phyloP scores from a whole-genome alignment of 2,888 invertebrate genomes.

The Hydroisotoma schaefferi region DNA sequence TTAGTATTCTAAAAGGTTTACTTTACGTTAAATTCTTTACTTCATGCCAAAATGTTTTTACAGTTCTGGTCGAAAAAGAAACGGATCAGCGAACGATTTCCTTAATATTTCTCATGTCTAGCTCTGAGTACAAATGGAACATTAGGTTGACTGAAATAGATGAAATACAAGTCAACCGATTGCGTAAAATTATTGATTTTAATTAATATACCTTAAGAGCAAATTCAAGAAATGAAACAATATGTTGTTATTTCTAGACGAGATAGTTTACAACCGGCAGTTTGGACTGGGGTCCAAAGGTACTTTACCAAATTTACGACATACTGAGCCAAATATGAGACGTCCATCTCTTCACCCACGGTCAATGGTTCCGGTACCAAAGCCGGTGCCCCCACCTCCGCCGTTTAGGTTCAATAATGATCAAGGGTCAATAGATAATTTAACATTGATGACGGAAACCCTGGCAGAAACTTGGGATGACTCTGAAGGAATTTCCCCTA shows the following conservation, averaged over 20 bases:
- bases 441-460: too few relatives aligned
- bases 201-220: neutral
- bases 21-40: conserved; percentile 4
- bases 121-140: conserved; percentile 38
- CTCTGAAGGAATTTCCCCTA: too few relatives aligned
- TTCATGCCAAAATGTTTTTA: neutral
- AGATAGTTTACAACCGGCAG: conserved; percentile 5
- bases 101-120: conserved; percentile 40
- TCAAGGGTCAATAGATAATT: too few relatives aligned
- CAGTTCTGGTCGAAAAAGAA: conserved; percentile 40
- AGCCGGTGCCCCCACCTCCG: too few relatives aligned
- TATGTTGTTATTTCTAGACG: neutral
- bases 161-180: neutral
- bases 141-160: conserved; percentile 29
- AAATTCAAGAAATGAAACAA: neutral
- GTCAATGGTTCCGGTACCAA: too few relatives aligned
- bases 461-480: too few relatives aligned
- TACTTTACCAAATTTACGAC: too few relatives aligned
- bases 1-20: neutral
- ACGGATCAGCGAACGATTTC: conserved; percentile 27
- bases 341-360: too few relatives aligned
- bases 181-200: too few relatives aligned
- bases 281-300: too few relatives aligned
- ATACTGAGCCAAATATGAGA: too few relatives aligned
- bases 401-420: too few relatives aligned